Conservation (phyloP, 2,797 vertebrate species). For the Sebastiscus albofasciatus region DNA sequence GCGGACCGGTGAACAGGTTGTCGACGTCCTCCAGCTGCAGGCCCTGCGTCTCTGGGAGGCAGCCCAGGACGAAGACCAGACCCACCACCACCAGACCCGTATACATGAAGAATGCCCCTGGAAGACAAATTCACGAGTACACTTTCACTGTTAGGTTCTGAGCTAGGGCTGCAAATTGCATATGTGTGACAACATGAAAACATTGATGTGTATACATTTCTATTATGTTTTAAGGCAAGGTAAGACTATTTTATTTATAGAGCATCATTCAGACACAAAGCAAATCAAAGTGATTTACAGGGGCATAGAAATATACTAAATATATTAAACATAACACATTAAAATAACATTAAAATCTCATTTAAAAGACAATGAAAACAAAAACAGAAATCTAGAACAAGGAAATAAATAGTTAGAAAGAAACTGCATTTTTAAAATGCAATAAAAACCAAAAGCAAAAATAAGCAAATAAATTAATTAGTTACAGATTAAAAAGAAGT, state of each 20-base stretch:
- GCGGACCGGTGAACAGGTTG: conserved; percentile 87
- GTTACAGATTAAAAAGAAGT: too few relatives aligned
- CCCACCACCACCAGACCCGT: conserved; percentile 88
- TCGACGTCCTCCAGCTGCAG: conserved; percentile 96
- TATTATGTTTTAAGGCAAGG: background rate
- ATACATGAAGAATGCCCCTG: conserved; percentile 97
- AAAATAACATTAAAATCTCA: too few relatives aligned
- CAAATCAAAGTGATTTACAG: too few relatives aligned
- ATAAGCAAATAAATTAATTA: too few relatives aligned
- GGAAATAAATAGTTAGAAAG: too few relatives aligned
- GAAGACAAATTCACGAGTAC: background rate
- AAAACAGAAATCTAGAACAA: too few relatives aligned
- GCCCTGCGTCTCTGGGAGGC: conserved; percentile 95
- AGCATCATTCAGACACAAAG: fast-evolving
- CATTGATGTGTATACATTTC: too few relatives aligned
- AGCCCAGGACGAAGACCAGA: conserved; percentile 90
- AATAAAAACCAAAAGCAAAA: too few relatives aligned
- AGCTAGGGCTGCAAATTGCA: background rate
- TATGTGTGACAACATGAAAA: background rate
- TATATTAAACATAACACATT: background rate
- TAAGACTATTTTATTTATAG: too few relatives aligned
- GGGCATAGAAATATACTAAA: too few relatives aligned
- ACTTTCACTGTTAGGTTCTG: background rate
- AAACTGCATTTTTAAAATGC: too few relatives aligned
- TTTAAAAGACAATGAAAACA: too few relatives aligned